Evolutionary conservation across 2,797 vertebrate species (phyloP).

Genomic region (Peromyscus attwateri): DNA sequence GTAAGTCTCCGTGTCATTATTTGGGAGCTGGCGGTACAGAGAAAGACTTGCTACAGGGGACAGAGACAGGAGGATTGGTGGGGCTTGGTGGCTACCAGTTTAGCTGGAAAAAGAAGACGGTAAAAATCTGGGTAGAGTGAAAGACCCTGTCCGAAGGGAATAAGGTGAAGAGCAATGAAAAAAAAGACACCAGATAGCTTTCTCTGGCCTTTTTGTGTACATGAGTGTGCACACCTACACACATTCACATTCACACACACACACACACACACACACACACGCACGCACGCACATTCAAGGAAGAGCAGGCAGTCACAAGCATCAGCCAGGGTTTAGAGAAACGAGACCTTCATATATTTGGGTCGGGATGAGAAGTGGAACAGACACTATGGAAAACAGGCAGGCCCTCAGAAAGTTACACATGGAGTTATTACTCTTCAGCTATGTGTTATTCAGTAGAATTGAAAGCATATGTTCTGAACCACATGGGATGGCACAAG

Average conservation of each 20-base stretch:
- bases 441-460: conserved; percentile 13
- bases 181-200: not conserved
- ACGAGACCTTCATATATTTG: not conserved
- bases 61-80: not conserved
- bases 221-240: not conserved
- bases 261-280: not conserved
- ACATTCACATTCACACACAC: no score
- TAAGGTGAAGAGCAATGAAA: not conserved
- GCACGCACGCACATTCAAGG: not conserved
- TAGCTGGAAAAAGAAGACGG: not conserved
- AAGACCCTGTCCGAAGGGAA: not conserved
- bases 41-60: not conserved
- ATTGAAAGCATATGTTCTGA: not conserved
- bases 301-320: not conserved
- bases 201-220: not conserved
- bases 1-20: no score
- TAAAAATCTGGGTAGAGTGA: not conserved
- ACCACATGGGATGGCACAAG: not conserved
- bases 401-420: conserved; percentile 21
- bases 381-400: not conserved
- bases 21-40: no score
- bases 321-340: not conserved
- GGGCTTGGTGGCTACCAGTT: not conserved
- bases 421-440: not conserved
- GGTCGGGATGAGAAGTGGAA: not conserved